Evolutionary conservation across 2,888 invertebrate genomes (phyloP), one percentile per base, ranked within the genome.

Genomic region (Chrysomela aeneicollis): DNA sequence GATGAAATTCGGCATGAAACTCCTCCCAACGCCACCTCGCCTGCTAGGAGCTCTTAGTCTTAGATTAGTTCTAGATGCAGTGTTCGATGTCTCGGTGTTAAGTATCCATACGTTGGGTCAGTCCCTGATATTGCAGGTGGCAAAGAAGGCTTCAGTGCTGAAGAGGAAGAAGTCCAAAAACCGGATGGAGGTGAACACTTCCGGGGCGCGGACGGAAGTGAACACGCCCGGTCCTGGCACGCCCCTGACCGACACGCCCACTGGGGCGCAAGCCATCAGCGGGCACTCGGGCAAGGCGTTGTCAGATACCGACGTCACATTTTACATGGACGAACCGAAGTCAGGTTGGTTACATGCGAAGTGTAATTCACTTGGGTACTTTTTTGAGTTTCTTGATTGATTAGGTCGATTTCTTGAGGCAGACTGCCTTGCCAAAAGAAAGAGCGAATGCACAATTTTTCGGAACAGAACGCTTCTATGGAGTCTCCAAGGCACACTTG

Each of bases 51-150:
- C 42, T 12, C 42, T 42, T 42, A 42, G 42, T 60, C 12, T 73
- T 77, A 77, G 75, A 74, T 74, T 79, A 79, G 79, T 78, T 79
- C 72, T 80, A 81, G 79, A 81, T 77, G 79, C 81, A 80, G 80
- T 82, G 80, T 82, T 82, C 75, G 79, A 76, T 82, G 81, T 82
- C 78, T 82, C 75, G 81, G 80, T 82, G 82, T 82, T 82, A 80
- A 81, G 82, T 81, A 76, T 78, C 78, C 79, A 79, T 79, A 77
- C 79, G 79, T 81, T 82, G 86, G 86, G 86, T 86, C 87, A 88
- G 88, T 88, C 88, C 85, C 86, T 89, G 80, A 88, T 88, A 85
- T 87, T 87, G 78, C 88, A 90, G 88, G 90, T 90, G 77, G 90
- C 90, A 68, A 90, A 91, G 80, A 88, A 89, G 78, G 90, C 91